These are phyloP conservation scores for Lapara coniferarum DNA, from an alignment of 2,888 invertebrate species.

Conservation along the genomic window DNA sequence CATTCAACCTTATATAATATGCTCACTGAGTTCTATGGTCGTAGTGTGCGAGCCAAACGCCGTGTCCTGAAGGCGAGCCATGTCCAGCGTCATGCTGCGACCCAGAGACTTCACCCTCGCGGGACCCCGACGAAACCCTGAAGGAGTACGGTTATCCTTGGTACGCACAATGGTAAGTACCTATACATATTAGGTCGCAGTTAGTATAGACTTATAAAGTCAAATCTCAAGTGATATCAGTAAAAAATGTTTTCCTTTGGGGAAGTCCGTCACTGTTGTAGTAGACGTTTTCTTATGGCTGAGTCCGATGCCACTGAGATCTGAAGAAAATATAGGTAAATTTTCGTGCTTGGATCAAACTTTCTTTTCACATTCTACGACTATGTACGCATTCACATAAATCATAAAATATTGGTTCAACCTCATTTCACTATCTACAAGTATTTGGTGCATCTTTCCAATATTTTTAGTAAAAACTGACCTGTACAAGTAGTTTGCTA, in stretches of 20 bases:
- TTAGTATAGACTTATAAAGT: too few species aligned
- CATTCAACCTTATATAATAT: background rate
- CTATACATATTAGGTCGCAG: background rate
- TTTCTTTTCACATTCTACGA: too few species aligned
- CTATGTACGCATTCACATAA: too few species aligned
- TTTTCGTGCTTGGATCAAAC: too few species aligned
- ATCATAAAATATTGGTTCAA: too few species aligned
- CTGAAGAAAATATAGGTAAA: too few species aligned
- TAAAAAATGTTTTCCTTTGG: too few species aligned
- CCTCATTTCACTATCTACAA: background rate
- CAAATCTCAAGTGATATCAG: too few species aligned
- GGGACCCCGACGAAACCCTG: slow-evolving; percentile 57
- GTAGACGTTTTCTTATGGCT: too few species aligned
- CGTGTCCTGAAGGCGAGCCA: slow-evolving; percentile 85
- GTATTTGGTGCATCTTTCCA: background rate
- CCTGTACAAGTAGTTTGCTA: background rate
- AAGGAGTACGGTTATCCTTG: slow-evolving; percentile 60
- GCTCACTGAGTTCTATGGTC: slow-evolving; percentile 27
- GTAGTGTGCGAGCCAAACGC: slow-evolving; percentile 74
- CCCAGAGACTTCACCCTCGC: slow-evolving; percentile 59
- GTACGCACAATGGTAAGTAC: slow-evolving; percentile 70
- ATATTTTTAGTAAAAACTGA: slow-evolving; percentile 12
- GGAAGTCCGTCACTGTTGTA: too few species aligned
- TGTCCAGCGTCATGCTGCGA: slow-evolving; percentile 89
- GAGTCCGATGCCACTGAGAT: too few species aligned